Conservation (phyloP, 2,113 vertebrate species). For the Rhinolophus ferrumequinum region DNA sequence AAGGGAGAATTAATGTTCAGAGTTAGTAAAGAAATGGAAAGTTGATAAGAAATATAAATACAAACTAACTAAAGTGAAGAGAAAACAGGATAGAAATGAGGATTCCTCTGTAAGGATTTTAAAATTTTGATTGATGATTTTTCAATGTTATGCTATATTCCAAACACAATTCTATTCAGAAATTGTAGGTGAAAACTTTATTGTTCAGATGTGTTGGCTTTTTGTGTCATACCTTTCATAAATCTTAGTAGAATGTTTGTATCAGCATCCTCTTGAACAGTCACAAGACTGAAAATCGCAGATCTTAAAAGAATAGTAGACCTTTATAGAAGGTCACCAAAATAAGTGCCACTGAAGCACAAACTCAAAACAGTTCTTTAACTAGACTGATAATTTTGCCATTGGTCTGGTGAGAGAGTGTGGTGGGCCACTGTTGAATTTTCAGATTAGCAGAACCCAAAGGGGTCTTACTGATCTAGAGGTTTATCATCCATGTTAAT, state of each 20-base stretch:
- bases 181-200: neutral
- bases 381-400: neutral
- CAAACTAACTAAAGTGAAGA: neutral
- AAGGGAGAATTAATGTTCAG: neutral
- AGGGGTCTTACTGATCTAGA: neutral
- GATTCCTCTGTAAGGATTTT: neutral
- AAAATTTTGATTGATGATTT: neutral
- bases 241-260: neutral
- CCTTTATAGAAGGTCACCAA: neutral
- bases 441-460: neutral
- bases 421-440: neutral
- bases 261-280: neutral
- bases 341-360: neutral
- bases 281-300: neutral
- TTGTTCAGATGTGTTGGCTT: neutral
- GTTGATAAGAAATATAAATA: neutral
- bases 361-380: neutral
- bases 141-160: neutral
- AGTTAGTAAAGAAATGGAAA: neutral
- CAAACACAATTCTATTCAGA: conserved; percentile 4
- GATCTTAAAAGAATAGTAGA: neutral
- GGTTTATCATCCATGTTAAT: neutral
- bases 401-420: neutral
- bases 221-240: neutral
- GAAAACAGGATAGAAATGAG: neutral